These are phyloP conservation scores for Heteractis magnifica DNA, from an alignment of 92 coral and sea anemone genomes.

Conservation along the genomic window DNA sequence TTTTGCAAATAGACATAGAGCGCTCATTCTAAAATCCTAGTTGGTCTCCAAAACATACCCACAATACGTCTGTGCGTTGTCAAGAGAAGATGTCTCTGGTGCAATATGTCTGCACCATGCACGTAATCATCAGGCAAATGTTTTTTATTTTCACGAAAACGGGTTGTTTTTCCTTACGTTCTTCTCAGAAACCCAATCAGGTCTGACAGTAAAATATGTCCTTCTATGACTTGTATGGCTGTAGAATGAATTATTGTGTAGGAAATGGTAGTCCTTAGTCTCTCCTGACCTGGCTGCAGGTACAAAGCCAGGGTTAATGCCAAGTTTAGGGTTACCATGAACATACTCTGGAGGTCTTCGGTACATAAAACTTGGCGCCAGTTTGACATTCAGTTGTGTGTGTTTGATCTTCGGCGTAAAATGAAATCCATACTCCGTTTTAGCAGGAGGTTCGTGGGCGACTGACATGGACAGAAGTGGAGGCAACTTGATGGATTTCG, in stretches of 20 bases:
- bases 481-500: constrained; percentile 46
- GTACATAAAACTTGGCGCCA: constrained; percentile 88
- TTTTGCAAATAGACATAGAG: too few relatives aligned
- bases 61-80: too few relatives aligned
- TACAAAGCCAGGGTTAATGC: constrained; percentile 73
- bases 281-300: constrained; percentile 78
- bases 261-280: constrained; percentile 61
- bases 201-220: constrained; percentile 77
- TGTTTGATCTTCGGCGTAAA: constrained; percentile 84
- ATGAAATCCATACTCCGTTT: constrained; percentile 69
- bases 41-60: too few relatives aligned
- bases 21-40: too few relatives aligned
- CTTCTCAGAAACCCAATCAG: constrained; percentile 93
- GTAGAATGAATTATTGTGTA: constrained; percentile 81
- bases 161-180: constrained; percentile 83
- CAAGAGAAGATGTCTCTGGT: too few relatives aligned
- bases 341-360: constrained; percentile 71
- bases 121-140: too few relatives aligned
- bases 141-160: constrained; percentile 50
- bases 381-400: constrained; percentile 63
- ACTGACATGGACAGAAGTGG: constrained; percentile 77
- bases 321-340: constrained; percentile 64
- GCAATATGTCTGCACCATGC: too few relatives aligned
- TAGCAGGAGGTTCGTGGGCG: constrained; percentile 39
- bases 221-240: constrained; percentile 35